Evolutionary conservation across 2,797 vertebrate species (phyloP).

Genomic region (Linurgus olivaceus): DNA sequence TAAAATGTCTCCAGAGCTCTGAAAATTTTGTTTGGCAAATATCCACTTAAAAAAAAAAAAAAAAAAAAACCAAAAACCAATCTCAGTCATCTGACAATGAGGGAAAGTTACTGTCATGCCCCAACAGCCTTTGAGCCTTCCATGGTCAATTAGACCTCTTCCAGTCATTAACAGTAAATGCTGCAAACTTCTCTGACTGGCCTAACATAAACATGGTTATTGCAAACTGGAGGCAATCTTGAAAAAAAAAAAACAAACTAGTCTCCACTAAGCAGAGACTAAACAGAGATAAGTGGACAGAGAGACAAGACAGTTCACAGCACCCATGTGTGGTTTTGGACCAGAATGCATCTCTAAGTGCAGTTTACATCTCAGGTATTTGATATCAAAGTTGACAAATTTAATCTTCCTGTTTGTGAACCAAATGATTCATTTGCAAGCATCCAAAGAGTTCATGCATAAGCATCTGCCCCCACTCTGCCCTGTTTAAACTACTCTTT

Average conservation of each 20-base stretch:
- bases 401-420: not conserved
- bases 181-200: not conserved
- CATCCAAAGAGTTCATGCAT: not conserved
- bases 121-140: not conserved
- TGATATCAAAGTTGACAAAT: not conserved
- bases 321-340: fast-evolving
- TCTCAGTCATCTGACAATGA: not conserved
- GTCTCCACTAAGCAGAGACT: not conserved
- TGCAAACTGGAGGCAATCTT: not conserved
- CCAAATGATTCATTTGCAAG: not conserved
- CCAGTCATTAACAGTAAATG: not conserved
- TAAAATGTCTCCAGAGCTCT: not conserved
- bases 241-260: not conserved
- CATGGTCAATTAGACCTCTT: not conserved
- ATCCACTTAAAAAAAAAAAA: not conserved
- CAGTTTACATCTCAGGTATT: not conserved
- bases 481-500: slow-evolving; percentile 25
- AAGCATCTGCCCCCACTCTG: slow-evolving; percentile 13
- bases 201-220: not conserved
- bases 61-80: too few species aligned
- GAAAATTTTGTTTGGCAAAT: not conserved
- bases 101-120: not conserved
- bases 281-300: not conserved
- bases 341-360: not conserved
- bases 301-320: not conserved